These are phyloP conservation scores for Catharus fuscescens DNA, from an alignment of 2,113 vertebrate genomes.

Conservation along the genomic window DNA sequence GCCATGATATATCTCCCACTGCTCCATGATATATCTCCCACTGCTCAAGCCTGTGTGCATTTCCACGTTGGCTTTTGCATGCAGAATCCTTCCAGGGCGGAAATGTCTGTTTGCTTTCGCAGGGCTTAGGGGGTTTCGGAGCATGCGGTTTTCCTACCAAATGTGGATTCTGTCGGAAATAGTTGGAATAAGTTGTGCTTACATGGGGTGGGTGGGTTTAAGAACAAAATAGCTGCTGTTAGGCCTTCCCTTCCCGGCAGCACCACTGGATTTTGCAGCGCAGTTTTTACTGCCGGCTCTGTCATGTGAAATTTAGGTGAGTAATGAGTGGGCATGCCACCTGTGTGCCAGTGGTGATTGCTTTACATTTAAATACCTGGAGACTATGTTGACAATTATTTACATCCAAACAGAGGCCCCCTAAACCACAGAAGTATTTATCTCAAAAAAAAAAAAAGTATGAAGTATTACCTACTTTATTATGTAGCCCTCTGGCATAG, in stretches of 20 bases:
- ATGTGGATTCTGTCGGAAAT: slow-evolving; percentile 16
- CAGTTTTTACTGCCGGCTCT: not conserved
- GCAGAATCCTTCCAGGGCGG: slow-evolving; percentile 36
- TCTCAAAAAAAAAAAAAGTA: slow-evolving; percentile 39
- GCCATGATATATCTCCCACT: not conserved
- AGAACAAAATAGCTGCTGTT: slow-evolving; percentile 54
- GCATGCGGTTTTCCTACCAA: slow-evolving; percentile 21
- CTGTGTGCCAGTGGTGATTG: not conserved
- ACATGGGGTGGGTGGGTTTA: slow-evolving; percentile 8
- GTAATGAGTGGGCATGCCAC: not conserved
- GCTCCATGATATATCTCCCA: not conserved
- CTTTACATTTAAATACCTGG: slow-evolving; percentile 26
- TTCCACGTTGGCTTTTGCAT: slow-evolving; percentile 5
- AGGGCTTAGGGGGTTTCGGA: slow-evolving; percentile 12
- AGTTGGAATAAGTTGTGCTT: not conserved
- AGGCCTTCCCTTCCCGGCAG: not conserved
- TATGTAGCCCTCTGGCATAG: slow-evolving; percentile 79
- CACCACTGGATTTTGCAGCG: not conserved
- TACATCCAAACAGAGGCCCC: slow-evolving; percentile 44
- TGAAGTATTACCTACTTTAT: slow-evolving; percentile 75
- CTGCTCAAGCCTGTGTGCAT: not conserved
- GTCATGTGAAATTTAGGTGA: slow-evolving; percentile 6
- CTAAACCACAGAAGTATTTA: slow-evolving; percentile 61
- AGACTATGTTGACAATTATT: slow-evolving; percentile 43
- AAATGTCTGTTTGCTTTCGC: slow-evolving; percentile 23